Percentiles rank a stretch among this genome's conserved stretches.
phyloP scores from a whole-genome alignment of 2,113 vertebrate species.

The Sapayoa aenigma region DNA sequence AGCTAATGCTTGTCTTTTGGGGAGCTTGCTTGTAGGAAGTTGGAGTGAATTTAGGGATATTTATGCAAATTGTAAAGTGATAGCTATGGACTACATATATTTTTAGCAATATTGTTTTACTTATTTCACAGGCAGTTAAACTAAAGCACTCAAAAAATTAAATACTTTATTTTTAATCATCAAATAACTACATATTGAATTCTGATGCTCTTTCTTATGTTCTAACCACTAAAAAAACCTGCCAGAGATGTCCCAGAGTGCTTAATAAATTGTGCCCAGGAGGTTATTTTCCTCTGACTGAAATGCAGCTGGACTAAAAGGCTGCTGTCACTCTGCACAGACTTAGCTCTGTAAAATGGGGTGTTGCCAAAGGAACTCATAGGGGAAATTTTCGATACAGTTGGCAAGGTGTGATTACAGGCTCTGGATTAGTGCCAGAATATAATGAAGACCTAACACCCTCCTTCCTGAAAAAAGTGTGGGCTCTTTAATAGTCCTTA shows the following conservation, averaged over 20 bases:
- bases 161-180: not conserved
- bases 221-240: slow-evolving; percentile 14
- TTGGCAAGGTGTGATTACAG: slow-evolving; percentile 66
- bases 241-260: slow-evolving; percentile 44
- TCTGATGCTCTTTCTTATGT: slow-evolving; percentile 6
- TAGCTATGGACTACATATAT: not conserved
- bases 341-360: slow-evolving; percentile 42
- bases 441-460: slow-evolving; percentile 63
- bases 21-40: not conserved
- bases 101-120: not conserved
- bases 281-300: slow-evolving; percentile 54
- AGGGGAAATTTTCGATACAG: slow-evolving; percentile 60
- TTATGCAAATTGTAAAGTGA: not conserved
- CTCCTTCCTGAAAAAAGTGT: slow-evolving; percentile 63
- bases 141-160: not conserved
- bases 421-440: slow-evolving; percentile 47
- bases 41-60: not conserved
- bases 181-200: slow-evolving; percentile 1
- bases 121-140: slow-evolving; percentile 25
- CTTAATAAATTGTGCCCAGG: slow-evolving; percentile 44
- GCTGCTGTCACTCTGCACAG: slow-evolving; percentile 61
- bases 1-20: not conserved
- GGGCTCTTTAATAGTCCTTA: slow-evolving; percentile 51
- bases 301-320: slow-evolving; percentile 66
- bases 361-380: slow-evolving; percentile 58